Percentiles rank a stretch among this genome's conserved stretches.
These are phyloP conservation scores for Characodon lateralis DNA, from an alignment of 2,797 vertebrate genomes.

Conservation along the genomic window DNA sequence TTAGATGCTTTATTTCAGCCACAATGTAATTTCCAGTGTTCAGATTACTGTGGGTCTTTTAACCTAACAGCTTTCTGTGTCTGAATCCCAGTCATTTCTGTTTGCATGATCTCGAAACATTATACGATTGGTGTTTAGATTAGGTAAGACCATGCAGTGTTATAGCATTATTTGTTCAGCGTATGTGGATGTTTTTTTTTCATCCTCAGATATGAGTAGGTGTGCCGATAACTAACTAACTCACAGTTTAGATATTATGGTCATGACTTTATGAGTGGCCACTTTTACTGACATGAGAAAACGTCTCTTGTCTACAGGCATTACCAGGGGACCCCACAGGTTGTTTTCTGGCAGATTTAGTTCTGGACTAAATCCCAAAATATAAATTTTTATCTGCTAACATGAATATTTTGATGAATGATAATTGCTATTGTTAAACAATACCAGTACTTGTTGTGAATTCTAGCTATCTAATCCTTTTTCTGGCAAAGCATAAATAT, in stretches of 20 bases:
- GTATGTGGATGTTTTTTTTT: not conserved
- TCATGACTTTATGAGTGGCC: not conserved
- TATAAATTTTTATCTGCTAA: not conserved
- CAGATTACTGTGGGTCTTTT: not conserved
- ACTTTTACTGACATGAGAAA: not conserved
- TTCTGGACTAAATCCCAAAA: not conserved
- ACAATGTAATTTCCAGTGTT: not conserved
- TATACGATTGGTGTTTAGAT: not conserved
- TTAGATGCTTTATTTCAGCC: conserved; percentile 3
- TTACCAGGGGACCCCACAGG: too few species aligned
- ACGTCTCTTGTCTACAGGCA: not conserved
- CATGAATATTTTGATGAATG: not conserved
- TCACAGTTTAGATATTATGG: not conserved
- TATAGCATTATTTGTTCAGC: not conserved
- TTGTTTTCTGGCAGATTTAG: not conserved
- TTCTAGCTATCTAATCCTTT: too few species aligned
- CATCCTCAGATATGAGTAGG: not conserved
- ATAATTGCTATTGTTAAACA: too few species aligned
- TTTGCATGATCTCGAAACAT: not conserved
- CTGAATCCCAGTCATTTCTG: not conserved
- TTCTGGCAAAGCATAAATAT: too few species aligned
- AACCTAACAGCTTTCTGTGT: conserved; percentile 3
- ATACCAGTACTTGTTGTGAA: too few species aligned
- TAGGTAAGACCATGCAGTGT: not conserved
- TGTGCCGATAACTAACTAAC: not conserved